Evolutionary conservation across 2,888 invertebrate species (phyloP).

Genomic region (Incurvaria masculella): DNA sequence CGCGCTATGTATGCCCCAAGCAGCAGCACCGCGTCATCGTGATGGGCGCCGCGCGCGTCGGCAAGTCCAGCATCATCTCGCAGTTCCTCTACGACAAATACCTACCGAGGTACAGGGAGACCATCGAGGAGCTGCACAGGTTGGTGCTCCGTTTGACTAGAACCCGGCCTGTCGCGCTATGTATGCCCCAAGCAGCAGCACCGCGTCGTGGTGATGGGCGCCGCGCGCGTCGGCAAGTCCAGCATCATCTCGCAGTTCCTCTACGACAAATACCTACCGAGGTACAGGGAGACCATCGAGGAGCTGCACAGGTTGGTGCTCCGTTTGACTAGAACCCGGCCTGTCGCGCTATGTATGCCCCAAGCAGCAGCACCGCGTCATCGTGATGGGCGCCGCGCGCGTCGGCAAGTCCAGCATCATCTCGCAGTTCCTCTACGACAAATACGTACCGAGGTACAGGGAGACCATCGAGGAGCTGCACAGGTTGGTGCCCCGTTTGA

Average conservation of each 20-base stretch:
- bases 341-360: too few species aligned
- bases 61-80: slow-evolving; percentile 60
- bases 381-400: slow-evolving; percentile 41
- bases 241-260: slow-evolving; percentile 60
- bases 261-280: slow-evolving; percentile 50
- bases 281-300: slow-evolving; percentile 62
- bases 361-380: slow-evolving; percentile 25
- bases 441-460: slow-evolving; percentile 53
- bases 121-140: slow-evolving; percentile 62
- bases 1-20: too few species aligned
- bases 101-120: slow-evolving; percentile 55
- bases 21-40: slow-evolving; percentile 29
- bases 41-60: slow-evolving; percentile 49
- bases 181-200: slow-evolving; percentile 19
- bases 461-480: slow-evolving; percentile 65
- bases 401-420: slow-evolving; percentile 63
- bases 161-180: too few species aligned
- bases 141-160: too few species aligned
- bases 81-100: slow-evolving; percentile 59
- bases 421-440: slow-evolving; percentile 57
- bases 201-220: slow-evolving; percentile 36
- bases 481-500: too few species aligned
- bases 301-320: slow-evolving; percentile 49
- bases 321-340: too few species aligned
- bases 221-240: slow-evolving; percentile 59